These are phyloP conservation scores for Rhinophrynus dorsalis DNA, from an alignment of 2,797 vertebrate species.

Conservation along the genomic window DNA sequence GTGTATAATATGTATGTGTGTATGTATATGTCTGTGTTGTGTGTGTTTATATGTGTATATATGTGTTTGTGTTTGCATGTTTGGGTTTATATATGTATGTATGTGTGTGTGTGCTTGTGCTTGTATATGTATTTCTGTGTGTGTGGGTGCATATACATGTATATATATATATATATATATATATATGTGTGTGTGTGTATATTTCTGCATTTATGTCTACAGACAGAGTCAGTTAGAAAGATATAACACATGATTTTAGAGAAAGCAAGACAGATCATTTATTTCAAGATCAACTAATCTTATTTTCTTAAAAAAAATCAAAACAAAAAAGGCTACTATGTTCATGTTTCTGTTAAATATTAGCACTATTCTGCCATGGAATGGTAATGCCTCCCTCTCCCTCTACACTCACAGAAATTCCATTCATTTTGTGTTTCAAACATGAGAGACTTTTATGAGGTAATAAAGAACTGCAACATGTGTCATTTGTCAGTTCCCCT, in stretches of 20 bases:
- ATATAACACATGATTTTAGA: no score
- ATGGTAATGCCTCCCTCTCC: neutral
- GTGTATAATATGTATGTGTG: neutral
- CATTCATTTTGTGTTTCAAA: conserved; percentile 7
- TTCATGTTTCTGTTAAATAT: neutral
- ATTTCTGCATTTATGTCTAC: no score
- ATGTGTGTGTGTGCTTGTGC: neutral
- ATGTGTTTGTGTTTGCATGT: neutral
- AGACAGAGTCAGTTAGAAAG: no score
- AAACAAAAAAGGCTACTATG: no score
- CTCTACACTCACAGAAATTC: neutral
- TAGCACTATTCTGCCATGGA: neutral
- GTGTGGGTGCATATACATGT: neutral
- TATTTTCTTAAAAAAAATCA: no score
- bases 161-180: neutral
- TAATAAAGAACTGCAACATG: conserved; percentile 8
- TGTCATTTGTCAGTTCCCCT: neutral
- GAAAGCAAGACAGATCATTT: no score
- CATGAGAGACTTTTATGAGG: neutral
- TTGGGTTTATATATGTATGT: neutral
- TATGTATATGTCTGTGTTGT: neutral
- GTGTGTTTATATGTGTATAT: neutral
- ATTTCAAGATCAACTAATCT: no score
- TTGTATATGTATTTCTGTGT: neutral
- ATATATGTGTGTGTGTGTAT: no score